phyloP scores from a whole-genome alignment of 2,888 invertebrate genomes.

The Cosmopolites sordidus region DNA sequence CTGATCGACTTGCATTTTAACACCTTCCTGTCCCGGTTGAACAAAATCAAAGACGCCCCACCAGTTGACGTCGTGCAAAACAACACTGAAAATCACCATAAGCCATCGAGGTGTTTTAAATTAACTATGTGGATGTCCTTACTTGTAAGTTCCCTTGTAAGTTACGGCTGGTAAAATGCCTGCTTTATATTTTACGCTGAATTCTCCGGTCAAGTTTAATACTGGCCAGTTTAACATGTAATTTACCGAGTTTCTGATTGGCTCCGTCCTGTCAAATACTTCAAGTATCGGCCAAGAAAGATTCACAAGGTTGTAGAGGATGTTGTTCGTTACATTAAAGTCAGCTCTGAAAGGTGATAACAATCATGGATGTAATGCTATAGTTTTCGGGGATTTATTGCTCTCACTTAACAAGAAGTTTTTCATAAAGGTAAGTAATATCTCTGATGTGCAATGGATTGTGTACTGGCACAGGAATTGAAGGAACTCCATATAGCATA shows the following conservation, averaged over 20 bases:
- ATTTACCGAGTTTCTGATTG: background rate
- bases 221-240: background rate
- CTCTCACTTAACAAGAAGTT: background rate
- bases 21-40: constrained; percentile 2
- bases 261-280: background rate
- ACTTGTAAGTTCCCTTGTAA: background rate
- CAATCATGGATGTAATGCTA: no score
- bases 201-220: background rate
- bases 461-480: background rate
- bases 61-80: constrained; percentile 4
- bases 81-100: background rate
- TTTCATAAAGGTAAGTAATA: background rate
- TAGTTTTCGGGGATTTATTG: no score
- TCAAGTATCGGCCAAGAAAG: background rate
- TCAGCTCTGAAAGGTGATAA: background rate
- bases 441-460: background rate
- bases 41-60: constrained; percentile 1
- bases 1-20: background rate
- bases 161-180: background rate
- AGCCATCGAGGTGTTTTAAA: no score
- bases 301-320: background rate
- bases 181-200: background rate
- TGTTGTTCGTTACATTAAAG: background rate
- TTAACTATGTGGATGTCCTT: background rate
- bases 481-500: background rate